Evolutionary conservation across 2,888 invertebrate genomes (phyloP).

Genomic region (Phaonia tiefii): DNA sequence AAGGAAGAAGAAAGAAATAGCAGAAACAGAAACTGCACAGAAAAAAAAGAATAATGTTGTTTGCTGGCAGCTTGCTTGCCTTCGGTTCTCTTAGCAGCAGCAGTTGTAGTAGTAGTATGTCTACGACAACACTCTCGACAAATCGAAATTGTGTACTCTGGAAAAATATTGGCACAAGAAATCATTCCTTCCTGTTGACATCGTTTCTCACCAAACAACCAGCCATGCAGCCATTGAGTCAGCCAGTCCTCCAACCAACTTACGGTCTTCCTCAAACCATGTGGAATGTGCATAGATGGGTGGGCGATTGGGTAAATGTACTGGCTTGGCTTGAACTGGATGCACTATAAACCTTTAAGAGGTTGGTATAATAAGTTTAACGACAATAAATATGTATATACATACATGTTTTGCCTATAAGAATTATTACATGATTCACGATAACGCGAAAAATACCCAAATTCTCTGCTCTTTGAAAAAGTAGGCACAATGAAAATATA

Average conservation of each 20-base stretch:
- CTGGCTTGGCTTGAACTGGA: too few relatives aligned
- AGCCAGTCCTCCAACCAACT: constrained; percentile 1
- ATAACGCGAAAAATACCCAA: too few relatives aligned
- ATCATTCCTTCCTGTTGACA: constrained; percentile 79
- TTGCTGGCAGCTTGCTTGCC: constrained; percentile 50
- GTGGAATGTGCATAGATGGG: not conserved
- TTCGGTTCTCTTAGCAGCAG: constrained; percentile 57
- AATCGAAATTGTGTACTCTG: constrained; percentile 80
- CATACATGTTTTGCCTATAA: too few relatives aligned
- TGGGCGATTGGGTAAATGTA: too few relatives aligned
- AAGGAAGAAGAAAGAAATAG: constrained; percentile 69
- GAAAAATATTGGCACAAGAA: constrained; percentile 80
- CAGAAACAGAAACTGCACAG: constrained; percentile 67
- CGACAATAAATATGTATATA: too few relatives aligned
- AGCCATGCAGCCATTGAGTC: constrained; percentile 28
- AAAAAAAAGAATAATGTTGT: constrained; percentile 56
- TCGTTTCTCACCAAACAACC: constrained; percentile 62
- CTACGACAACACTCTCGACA: constrained; percentile 75
- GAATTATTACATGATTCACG: too few relatives aligned
- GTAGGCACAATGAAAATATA: too few relatives aligned
- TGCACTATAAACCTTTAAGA: too few relatives aligned
- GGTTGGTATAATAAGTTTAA: too few relatives aligned
- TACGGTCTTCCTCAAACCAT: not conserved
- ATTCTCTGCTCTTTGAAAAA: too few relatives aligned
- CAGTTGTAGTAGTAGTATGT: constrained; percentile 56